Evolutionary conservation across 2,888 invertebrate genomes (phyloP).

Genomic region (Cryptops parisi): DNA sequence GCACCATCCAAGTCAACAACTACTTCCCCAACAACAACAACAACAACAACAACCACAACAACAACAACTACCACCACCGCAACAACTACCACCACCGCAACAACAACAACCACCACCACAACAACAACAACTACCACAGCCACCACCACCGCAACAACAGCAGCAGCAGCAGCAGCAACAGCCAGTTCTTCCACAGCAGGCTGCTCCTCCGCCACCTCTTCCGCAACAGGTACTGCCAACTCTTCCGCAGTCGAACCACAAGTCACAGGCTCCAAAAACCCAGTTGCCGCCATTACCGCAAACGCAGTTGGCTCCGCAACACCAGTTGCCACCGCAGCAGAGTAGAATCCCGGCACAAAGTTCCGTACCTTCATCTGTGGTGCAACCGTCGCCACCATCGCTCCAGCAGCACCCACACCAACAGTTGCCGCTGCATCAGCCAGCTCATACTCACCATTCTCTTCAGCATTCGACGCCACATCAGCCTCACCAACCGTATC

Average conservation of each 20-base stretch:
- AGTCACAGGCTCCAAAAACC: not conserved
- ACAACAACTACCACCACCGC: not conserved
- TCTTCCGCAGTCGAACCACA: not conserved
- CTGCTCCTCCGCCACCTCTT: not conserved
- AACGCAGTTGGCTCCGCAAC: not conserved
- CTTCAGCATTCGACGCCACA: not conserved
- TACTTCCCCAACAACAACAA: conserved; percentile 1
- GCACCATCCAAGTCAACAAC: not conserved
- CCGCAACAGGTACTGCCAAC: not conserved
- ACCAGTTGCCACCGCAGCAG: not conserved
- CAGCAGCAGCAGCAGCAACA: conserved; percentile 4
- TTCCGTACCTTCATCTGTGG: not conserved
- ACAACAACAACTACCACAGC: conserved; percentile 5
- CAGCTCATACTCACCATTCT: too few species aligned
- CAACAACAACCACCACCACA: not conserved
- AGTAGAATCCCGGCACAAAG: not conserved
- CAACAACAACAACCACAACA: conserved; percentile 7
- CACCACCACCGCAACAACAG: not conserved
- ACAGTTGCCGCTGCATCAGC: not conserved
- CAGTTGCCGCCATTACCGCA: not conserved
- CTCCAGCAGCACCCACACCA: not conserved
- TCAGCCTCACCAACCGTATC: not conserved
- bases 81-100: conserved; percentile 1
- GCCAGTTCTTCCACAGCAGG: not conserved
- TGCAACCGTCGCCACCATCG: not conserved